Evolutionary conservation across 2,797 vertebrate species (phyloP).

Genomic region (Enteromius fasciolatus): DNA sequence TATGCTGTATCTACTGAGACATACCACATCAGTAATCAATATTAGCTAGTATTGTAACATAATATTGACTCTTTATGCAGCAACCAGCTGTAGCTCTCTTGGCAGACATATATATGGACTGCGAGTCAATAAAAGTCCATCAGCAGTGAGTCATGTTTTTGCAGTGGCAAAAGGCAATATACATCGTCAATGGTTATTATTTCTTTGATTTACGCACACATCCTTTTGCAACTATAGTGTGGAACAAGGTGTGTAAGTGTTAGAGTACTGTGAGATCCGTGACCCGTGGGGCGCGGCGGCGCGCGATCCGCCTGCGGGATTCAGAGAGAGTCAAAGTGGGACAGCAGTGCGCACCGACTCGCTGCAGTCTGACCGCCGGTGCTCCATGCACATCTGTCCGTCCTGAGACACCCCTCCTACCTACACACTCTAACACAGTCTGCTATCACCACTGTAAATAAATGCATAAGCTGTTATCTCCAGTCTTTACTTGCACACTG

Average conservation of each 20-base stretch:
- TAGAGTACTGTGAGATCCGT: background rate
- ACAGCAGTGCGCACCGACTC: slow-evolving; percentile 12
- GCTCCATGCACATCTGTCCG: background rate
- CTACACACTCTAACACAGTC: background rate
- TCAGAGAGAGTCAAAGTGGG: slow-evolving; percentile 22
- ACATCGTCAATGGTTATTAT: background rate
- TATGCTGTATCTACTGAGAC: background rate
- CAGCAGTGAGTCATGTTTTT: slow-evolving; percentile 16
- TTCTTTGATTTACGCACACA: background rate
- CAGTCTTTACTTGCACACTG: background rate
- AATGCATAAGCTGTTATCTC: background rate
- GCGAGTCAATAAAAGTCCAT: slow-evolving; percentile 29
- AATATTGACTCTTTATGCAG: slow-evolving; percentile 13
- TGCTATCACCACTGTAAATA: slow-evolving; percentile 1
- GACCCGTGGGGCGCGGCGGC: slow-evolving; percentile 35
- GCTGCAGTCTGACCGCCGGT: background rate
- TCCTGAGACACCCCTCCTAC: background rate
- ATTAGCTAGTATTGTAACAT: slow-evolving; percentile 14
- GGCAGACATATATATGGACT: slow-evolving; percentile 5
- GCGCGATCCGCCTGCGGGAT: slow-evolving; percentile 27
- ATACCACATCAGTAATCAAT: background rate
- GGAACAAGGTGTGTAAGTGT: background rate
- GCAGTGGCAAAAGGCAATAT: background rate
- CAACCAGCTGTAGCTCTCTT: background rate
- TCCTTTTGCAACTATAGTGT: background rate